phyloP scores from a whole-genome alignment of 2,797 vertebrate species.

The Premnoplex brunnescens region DNA sequence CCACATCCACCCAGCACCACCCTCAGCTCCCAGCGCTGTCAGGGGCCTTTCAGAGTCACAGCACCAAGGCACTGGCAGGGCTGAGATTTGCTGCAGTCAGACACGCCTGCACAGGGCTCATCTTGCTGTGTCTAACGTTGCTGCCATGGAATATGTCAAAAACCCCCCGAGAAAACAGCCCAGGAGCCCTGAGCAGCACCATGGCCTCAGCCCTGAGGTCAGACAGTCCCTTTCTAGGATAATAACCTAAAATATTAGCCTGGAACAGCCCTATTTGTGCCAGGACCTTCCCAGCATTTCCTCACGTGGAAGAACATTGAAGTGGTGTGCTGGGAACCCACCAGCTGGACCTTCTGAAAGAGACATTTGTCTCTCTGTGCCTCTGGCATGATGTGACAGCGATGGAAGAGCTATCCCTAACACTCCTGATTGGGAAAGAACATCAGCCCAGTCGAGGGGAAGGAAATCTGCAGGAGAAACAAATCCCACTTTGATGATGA shows the following conservation, averaged over 20 bases:
- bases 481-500: constrained; percentile 25
- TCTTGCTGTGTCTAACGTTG: background rate
- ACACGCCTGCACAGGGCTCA: background rate
- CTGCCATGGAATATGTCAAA: background rate
- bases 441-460: background rate
- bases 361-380: background rate
- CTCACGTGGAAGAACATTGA: background rate
- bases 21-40: background rate
- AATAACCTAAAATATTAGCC: background rate
- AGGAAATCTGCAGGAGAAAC: background rate
- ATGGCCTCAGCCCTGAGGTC: background rate
- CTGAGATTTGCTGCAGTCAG: background rate
- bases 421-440: background rate
- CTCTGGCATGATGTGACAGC: background rate
- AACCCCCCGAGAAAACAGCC: background rate
- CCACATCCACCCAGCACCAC: background rate
- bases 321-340: background rate
- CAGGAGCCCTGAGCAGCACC: background rate
- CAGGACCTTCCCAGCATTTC: background rate
- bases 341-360: background rate
- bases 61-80: background rate
- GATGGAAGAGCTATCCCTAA: background rate
- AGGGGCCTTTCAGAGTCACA: background rate
- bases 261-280: background rate
- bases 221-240: background rate